Base-by-base conservation (phyloP, 2,113 vertebrate species). In the Passer montanus region DNA sequence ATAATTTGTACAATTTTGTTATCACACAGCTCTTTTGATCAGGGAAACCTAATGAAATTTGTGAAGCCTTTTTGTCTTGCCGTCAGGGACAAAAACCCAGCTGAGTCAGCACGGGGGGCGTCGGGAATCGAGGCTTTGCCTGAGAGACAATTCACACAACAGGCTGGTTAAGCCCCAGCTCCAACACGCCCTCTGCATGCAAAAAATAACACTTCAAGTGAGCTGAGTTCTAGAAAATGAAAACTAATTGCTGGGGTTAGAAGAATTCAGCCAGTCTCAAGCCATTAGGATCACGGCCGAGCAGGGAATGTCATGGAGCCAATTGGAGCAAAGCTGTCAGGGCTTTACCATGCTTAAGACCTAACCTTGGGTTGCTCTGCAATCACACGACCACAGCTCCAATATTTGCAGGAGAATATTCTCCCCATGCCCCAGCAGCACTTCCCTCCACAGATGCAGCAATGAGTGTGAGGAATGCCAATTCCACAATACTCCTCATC, bases 221-320 rank as follows among this genome's bases (percentile, higher is more conserved):
- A 95, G 81, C 20, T 0, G 76, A 78, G 79, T 69, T 94, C 87
- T 94, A 95, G 68, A 94, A 96, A 96, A 95, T 41, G 80, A 91
- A 97, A 92, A 96, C 91, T 97, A 95, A 96, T 95, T 97, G 93
- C 95, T 95, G 93, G 55, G 85, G 73, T 92, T 93, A 82, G 95
- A 93, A 96, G 94, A 95, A 97, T 96, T 97, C 95, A 97, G 58
- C 64, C 91, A 97, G 95, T 97, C 96, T 94, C 84, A 96, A 96
- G 64, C 82, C 89, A 96, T 97, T 96, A 97, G 78, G 92, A 96
- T 97, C 95, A 97, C 46, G 0, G 62, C 19, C 1, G 76, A 94
- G 94, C 10, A 1, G 96, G 63, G 94, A 95, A 97, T 96, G 95
- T 97, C 96, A 97, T 93, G 92, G 95, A 97, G 93, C 92, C 95